phyloP scores from a whole-genome alignment of 1,140 invertebrate genomes.

The Ceratina calcarata region DNA sequence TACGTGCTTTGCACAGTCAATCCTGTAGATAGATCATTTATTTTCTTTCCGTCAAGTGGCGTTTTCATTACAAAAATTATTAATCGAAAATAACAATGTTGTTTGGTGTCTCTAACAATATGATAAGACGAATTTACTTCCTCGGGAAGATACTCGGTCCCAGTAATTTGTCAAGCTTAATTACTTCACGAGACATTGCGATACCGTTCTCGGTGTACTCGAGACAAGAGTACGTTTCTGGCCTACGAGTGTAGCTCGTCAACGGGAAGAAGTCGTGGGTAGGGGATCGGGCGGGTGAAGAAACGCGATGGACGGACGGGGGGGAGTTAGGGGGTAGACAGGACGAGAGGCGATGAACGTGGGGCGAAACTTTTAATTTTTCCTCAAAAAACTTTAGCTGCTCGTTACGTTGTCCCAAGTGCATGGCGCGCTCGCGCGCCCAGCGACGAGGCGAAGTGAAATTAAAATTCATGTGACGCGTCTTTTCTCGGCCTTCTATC shows the following conservation, averaged over 20 bases:
- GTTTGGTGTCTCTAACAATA: not conserved
- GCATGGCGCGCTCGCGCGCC: slow-evolving; percentile 42
- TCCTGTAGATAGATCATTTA: no score
- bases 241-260: slow-evolving; percentile 50
- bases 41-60: not conserved
- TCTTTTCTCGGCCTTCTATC: slow-evolving; percentile 75
- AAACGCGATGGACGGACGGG: slow-evolving; percentile 7
- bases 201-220: slow-evolving; percentile 38
- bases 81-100: no score
- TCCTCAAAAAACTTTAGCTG: slow-evolving; percentile 77
- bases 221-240: slow-evolving; percentile 38
- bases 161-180: slow-evolving; percentile 58
- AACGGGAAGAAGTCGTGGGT: slow-evolving; percentile 1
- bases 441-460: slow-evolving; percentile 66
- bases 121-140: slow-evolving; percentile 56
- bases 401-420: slow-evolving; percentile 73
- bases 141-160: slow-evolving; percentile 28
- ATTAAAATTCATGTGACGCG: slow-evolving; percentile 78
- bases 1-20: no score
- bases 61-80: no score
- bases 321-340: slow-evolving; percentile 2
- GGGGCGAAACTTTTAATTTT: slow-evolving; percentile 77
- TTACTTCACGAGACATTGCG: slow-evolving; percentile 67
- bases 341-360: slow-evolving; percentile 31
- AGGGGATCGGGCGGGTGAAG: slow-evolving; percentile 2